Evolutionary conservation across 2,113 vertebrate species (phyloP).

Genomic region (Anarrhichthys ocellatus): DNA sequence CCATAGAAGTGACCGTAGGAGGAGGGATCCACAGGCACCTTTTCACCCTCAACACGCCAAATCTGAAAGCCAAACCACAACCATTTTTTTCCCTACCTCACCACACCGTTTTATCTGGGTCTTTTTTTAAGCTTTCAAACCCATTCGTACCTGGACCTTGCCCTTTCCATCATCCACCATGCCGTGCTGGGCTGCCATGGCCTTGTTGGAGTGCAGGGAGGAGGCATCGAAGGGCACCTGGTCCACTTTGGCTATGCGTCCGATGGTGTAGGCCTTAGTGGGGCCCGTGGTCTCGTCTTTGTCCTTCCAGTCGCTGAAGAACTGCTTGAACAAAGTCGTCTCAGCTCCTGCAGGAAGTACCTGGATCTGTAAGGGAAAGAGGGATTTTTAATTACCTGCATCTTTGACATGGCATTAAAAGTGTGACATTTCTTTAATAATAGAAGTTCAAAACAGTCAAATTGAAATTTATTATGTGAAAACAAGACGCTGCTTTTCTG

Average conservation of each 20-base stretch:
- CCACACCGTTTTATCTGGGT: too few relatives aligned
- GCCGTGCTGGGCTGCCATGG: conserved; percentile 86
- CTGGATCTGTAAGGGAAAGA: conserved; percentile 76
- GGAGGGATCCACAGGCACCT: conserved; percentile 74
- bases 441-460: neutral
- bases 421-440: neutral
- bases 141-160: conserved; percentile 79
- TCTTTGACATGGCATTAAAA: neutral
- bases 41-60: conserved; percentile 82
- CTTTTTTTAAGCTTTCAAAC: too few relatives aligned
- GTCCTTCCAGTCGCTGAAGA: conserved; percentile 85
- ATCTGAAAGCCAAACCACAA: conserved; percentile 71
- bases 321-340: conserved; percentile 85
- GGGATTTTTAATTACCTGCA: neutral
- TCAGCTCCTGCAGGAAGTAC: conserved; percentile 83
- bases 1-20: conserved; percentile 84
- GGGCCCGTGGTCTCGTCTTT: conserved; percentile 82
- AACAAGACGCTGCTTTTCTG: neutral
- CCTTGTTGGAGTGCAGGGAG: conserved; percentile 78
- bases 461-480: neutral
- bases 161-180: conserved; percentile 87
- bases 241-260: conserved; percentile 77
- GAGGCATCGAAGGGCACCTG: conserved; percentile 84
- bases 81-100: neutral
- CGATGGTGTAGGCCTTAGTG: conserved; percentile 79